Base-by-base conservation (phyloP, 1,140 invertebrate species). In the Euglossa dilemma region DNA sequence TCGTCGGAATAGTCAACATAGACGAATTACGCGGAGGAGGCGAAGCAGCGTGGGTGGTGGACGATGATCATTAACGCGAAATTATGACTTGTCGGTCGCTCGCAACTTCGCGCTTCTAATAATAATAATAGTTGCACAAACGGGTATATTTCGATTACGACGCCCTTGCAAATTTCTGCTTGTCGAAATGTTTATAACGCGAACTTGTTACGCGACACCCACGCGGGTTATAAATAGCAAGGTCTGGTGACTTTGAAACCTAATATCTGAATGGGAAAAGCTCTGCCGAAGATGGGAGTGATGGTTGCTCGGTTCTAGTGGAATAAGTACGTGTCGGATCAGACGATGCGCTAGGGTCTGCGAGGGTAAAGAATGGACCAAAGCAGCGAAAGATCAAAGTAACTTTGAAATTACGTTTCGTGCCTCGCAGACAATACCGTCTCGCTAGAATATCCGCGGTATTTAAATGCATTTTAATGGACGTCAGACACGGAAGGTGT, bases 191-290 rank as follows among this genome's bases (percentile, higher is more conserved):
- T 86, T 88, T 81, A 73, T 83, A 81, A 69, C 56, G 70, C 80
- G 59, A 61, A 86, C 84, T 70, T 80, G 73, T 83, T 86, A 85
- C 77, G 74, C 47, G 80, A 84, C 80, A 85, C 84, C 87, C 76
- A 89, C 88, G 59, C 52, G 50, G n/a, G 67, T 64, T 89, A 89
- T 87, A 87, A 89, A 89, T 89, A 89, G 75, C 20, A 2, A 78
- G 73, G 52, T 78, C 74, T 63, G 80, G 77, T 88, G 78, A 89
- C 87, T 89, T 87, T 89, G 88, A 89, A 87, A 89, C 82, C 79
- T 18, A 89, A 89, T 89, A 89, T 81, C 78, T 89, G 81, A 89
- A 89, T 89, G 88, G 74, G 83, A 89, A 86, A 84, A 79, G 84
- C 61, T n/a, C n/a, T 77, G 75, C 67, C 64, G 45, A 61, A 80